These are phyloP conservation scores for Aphrocallistes beatrix DNA, from an alignment of 37 sponge, comb jelly and placozoan genomes.

Conservation along the genomic window DNA sequence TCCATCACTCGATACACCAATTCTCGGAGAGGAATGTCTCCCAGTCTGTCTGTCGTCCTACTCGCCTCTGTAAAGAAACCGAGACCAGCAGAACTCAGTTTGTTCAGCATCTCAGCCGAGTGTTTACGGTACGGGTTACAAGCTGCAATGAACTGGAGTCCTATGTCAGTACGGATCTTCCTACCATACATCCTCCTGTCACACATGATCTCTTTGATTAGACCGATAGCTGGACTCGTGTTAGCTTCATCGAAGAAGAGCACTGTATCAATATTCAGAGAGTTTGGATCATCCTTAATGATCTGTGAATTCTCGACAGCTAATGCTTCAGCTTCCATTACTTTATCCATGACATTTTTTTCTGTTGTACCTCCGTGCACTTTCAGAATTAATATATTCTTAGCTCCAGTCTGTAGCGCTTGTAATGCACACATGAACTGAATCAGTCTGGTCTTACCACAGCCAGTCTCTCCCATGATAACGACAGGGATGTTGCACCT, in stretches of 20 bases:
- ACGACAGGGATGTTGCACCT: constrained; percentile 86
- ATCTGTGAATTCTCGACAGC: constrained; percentile 30
- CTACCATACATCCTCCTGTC: constrained; percentile 66
- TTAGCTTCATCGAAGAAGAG: constrained; percentile 99
- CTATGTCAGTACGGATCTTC: constrained; percentile 43
- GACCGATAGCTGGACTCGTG: constrained; percentile 80
- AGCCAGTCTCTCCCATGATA: constrained; percentile 98
- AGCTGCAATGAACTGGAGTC: constrained; percentile 80
- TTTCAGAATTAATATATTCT: constrained; percentile 52
- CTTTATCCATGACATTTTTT: constrained; percentile 26
- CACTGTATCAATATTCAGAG: constrained; percentile 71
- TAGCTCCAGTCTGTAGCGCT: constrained; percentile 20
- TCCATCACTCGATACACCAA: constrained; percentile 87
- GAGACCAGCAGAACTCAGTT: constrained; percentile 10
- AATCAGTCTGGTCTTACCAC: constrained; percentile 91
- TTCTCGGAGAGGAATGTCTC: constrained; percentile 65
- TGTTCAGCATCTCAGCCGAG: background rate
- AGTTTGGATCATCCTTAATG: too few species aligned
- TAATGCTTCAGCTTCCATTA: constrained; percentile 41
- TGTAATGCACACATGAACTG: constrained; percentile 77
- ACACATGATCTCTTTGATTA: constrained; percentile 99
- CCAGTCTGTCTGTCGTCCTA: constrained; percentile 19
- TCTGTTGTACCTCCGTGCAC: constrained; percentile 79
- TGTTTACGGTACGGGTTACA: constrained; percentile 76
- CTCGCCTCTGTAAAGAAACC: background rate